phyloP scores from a whole-genome alignment of 1,140 invertebrate species.

The Notospermus geniculatus region DNA sequence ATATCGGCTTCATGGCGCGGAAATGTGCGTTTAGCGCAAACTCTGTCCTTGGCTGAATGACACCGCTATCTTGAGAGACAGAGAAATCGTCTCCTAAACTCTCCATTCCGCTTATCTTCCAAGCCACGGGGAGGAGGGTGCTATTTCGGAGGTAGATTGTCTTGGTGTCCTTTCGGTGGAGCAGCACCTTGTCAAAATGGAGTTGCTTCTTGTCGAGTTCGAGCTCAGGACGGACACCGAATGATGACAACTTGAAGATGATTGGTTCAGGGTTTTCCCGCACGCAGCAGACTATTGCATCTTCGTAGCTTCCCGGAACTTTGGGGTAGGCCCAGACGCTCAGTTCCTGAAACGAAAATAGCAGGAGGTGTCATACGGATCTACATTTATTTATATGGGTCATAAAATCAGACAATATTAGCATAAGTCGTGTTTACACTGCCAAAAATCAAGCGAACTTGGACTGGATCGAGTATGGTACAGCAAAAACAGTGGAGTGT shows the following conservation, averaged over 20 bases:
- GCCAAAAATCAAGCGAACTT: too few relatives aligned
- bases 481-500: too few relatives aligned
- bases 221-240: constrained; percentile 51
- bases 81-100: constrained; percentile 56
- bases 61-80: constrained; percentile 47
- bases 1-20: constrained; percentile 52
- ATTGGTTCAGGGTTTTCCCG: constrained; percentile 57
- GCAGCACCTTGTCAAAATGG: constrained; percentile 55
- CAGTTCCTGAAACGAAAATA: constrained; percentile 20
- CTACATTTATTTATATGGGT: too few relatives aligned
- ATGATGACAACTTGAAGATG: constrained; percentile 52
- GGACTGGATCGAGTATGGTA: too few relatives aligned
- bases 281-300: constrained; percentile 54
- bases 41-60: constrained; percentile 50
- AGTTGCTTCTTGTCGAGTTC: constrained; percentile 54
- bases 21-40: constrained; percentile 53
- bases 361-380: too few relatives aligned
- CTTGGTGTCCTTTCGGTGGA: constrained; percentile 56
- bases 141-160: constrained; percentile 53
- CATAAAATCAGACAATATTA: too few relatives aligned
- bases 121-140: constrained; percentile 54
- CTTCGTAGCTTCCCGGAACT: constrained; percentile 43
- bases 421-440: too few relatives aligned
- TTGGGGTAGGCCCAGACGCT: constrained; percentile 55
- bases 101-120: constrained; percentile 54